These are phyloP conservation scores for Pyrocephalus nanus DNA, from an alignment of 2,797 vertebrate species.

Conservation along the genomic window DNA sequence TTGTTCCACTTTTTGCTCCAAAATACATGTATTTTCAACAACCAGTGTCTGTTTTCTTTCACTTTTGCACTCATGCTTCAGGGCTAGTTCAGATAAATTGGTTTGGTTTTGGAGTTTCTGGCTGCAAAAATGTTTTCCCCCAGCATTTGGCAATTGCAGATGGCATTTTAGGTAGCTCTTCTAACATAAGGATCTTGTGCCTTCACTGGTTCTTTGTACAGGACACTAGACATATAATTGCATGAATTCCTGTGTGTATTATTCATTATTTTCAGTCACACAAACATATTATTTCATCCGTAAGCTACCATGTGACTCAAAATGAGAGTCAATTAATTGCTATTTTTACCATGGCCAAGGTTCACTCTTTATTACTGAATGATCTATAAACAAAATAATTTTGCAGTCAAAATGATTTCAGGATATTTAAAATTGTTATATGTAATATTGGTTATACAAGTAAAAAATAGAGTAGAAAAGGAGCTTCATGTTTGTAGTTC, in stretches of 20 bases:
- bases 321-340: slow-evolving; percentile 50
- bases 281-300: slow-evolving; percentile 11
- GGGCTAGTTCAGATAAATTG: background rate
- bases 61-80: background rate
- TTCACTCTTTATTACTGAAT: background rate
- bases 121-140: background rate
- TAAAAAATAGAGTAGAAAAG: background rate
- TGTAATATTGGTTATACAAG: background rate
- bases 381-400: slow-evolving; percentile 43
- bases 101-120: background rate
- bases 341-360: background rate
- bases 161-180: slow-evolving; percentile 38
- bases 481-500: background rate
- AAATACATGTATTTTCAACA: background rate
- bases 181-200: background rate
- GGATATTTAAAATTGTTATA: background rate
- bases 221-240: slow-evolving; percentile 40
- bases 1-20: background rate
- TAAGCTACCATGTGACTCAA: slow-evolving; percentile 7
- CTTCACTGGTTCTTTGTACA: slow-evolving; percentile 36
- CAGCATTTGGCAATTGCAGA: background rate
- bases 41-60: background rate
- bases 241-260: slow-evolving; percentile 40
- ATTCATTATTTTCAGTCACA: slow-evolving; percentile 34
- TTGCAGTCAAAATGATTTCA: background rate